Conservation (phyloP, 1,140 invertebrate species). For the Penaeus japonicus region DNA sequence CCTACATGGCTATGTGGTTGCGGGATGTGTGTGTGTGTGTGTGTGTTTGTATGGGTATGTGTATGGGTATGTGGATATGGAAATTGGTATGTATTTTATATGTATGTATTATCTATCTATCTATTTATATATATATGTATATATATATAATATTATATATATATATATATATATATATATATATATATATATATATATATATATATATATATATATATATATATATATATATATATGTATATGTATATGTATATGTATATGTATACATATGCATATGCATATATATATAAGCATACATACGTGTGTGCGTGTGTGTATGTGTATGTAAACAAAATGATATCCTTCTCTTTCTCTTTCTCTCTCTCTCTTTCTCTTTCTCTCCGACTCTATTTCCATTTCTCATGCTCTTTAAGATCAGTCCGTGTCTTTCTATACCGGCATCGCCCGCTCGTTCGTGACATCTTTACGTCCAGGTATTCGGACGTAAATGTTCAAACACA, state of each 20-base stretch:
- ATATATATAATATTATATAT: background rate
- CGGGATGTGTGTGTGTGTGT: background rate
- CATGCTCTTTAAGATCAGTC: background rate
- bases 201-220: background rate
- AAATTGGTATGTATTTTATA: background rate
- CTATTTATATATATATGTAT: conserved; percentile 2
- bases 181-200: background rate
- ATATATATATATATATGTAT: background rate
- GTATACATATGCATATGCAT: background rate
- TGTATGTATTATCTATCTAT: conserved; percentile 19
- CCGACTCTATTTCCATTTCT: background rate
- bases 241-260: background rate
- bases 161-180: background rate
- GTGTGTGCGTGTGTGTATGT: background rate
- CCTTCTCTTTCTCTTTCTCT: background rate
- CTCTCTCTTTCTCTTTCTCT: background rate
- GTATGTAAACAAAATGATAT: background rate
- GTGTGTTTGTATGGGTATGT: background rate
- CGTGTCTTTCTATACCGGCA: background rate
- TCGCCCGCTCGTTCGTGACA: background rate
- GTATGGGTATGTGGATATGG: background rate
- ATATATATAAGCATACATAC: background rate
- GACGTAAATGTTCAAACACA: too few relatives aligned
- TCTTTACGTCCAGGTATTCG: too few relatives aligned
- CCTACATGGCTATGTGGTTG: too few relatives aligned